Evolutionary conservation across 1,140 invertebrate species (phyloP), one percentile per base, ranked within the genome.

Genomic region (Drosophila ercepeae): DNA sequence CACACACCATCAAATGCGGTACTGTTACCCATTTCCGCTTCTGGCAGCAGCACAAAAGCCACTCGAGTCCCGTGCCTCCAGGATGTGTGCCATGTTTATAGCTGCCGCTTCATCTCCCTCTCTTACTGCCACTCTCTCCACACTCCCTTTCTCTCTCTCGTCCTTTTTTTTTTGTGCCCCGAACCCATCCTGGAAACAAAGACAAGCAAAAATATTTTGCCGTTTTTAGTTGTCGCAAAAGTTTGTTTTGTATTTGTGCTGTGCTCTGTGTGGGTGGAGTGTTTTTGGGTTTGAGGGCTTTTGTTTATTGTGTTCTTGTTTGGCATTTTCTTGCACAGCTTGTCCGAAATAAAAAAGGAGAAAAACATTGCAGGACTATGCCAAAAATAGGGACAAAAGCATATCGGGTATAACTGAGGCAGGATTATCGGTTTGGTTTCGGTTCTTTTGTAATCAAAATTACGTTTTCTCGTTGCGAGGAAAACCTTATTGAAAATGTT

Each of bases 151-250:
- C 18, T 1, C 18, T 41, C 25, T 45, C n/a, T 13, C 11, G 8
- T 25, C 23, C 21, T 41, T 16, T 39, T 13, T 5, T 9, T 7
- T 9, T 9, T 9, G 8, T 3, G n/a, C 16, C 25, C 9, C 13
- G 25, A 14, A 21, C 21, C 29, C 45, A 39, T 27, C 29, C 19
- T 73, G 64, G 48, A 63, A 81, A 75, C 68, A 88, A 82, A 86
- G 73, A 63, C 52, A 34, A 77, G 68, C 82, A 73, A 69, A 86
- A 86, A 86, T 86, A 86, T 86, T 86, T 86, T 74, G 48, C 76
- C 78, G 82, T 86, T 88, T 74, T 88, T 81, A 88, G 82, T 86
- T 86, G 82, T 88, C 81, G 82, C 76, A 81, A 88, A 86, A 86
- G 72, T 86, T 86, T 78, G 52, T 42, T 41, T 32, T 58, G 39